Conservation (phyloP, 64 coral and sea anemone species). For the Exaiptasia diaphana region DNA sequence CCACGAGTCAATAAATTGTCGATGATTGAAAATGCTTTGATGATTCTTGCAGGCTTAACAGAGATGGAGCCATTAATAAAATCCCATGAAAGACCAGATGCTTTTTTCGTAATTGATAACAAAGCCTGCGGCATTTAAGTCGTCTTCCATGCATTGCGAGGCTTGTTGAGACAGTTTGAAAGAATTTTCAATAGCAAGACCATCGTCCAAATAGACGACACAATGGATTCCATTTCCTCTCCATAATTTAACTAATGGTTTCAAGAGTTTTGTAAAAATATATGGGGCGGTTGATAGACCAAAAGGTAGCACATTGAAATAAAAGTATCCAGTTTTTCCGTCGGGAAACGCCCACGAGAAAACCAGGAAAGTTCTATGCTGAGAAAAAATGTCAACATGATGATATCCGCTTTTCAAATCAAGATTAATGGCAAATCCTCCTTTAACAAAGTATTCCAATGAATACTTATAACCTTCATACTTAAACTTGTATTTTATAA, state of each 20-base stretch:
- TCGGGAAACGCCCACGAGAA: conserved; percentile 13
- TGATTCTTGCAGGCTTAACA: not conserved
- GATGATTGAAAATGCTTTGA: not conserved
- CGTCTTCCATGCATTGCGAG: not conserved
- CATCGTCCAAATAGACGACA: conserved; percentile 31
- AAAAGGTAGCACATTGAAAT: conserved; percentile 22
- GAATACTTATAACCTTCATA: conserved; percentile 23
- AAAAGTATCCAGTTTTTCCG: not conserved
- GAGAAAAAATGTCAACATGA: not conserved
- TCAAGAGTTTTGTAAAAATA: conserved; percentile 56
- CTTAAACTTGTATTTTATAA: not conserved
- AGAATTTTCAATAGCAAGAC: not conserved
- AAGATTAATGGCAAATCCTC: not conserved
- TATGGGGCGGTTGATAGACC: conserved; percentile 13
- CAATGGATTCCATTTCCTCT: conserved; percentile 37
- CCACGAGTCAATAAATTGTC: not conserved
- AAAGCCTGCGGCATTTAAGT: not conserved
- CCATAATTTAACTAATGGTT: conserved; percentile 53
- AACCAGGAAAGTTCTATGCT: conserved; percentile 28
- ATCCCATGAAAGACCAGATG: conserved; percentile 15
- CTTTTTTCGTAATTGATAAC: not conserved
- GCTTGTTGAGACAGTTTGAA: not conserved
- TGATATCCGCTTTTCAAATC: too few species aligned
- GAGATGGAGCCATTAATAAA: not conserved
- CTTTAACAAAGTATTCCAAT: conserved; percentile 1